Evolutionary conservation across 2,113 vertebrate genomes (phyloP), one percentile per base, ranked within the genome.

Genomic region (Catharus minimus): DNA sequence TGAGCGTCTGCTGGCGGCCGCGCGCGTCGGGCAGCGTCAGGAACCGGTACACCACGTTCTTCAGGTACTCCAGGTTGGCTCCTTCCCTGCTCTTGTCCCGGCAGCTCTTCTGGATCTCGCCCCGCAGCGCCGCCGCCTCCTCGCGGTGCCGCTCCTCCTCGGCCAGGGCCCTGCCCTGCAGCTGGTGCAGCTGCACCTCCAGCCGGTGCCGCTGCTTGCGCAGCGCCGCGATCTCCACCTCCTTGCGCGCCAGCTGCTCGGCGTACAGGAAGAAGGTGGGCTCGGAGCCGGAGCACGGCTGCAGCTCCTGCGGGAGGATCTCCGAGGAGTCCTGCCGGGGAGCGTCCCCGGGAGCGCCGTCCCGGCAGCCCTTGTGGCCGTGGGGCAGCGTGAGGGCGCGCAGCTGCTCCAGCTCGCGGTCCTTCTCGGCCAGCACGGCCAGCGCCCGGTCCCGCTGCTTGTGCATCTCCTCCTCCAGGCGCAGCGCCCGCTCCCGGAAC

Each of bases 51-150:
- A 99, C 96, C 12, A 99, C 97, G 86, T 99, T 99, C 92, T 99
- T 99, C 78, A 99, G 98, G 95, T 99, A 99, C 77, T 99, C 99
- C 95, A 99, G 93, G 97, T 99, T 99, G 96, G 99, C 98, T 1
- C 99, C 99, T 22, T 99, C 99, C 8, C 99, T 93, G 93, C 97
- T 97, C 94, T 90, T 98, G 53, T 99, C 99, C 6, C 99, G 80
- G 33, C 82, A 67, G 27, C 74, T 96, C 91, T 99, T 99, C 84
- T 99, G 98, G 0, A 99, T 94, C 38, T 96, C 94, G 2, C 28
- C 95, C 8, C 93, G 97, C 5, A 99, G 97, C 3, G 66, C 85
- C 0, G 82, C 52, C 1, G 86, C 90, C 91, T 99, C 98, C 85
- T 99, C 98, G 0, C 94, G 97, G 61, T 98, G 98, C 26, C 53